Conservation (phyloP, 1,140 invertebrate species). For the Spodoptera litura region DNA sequence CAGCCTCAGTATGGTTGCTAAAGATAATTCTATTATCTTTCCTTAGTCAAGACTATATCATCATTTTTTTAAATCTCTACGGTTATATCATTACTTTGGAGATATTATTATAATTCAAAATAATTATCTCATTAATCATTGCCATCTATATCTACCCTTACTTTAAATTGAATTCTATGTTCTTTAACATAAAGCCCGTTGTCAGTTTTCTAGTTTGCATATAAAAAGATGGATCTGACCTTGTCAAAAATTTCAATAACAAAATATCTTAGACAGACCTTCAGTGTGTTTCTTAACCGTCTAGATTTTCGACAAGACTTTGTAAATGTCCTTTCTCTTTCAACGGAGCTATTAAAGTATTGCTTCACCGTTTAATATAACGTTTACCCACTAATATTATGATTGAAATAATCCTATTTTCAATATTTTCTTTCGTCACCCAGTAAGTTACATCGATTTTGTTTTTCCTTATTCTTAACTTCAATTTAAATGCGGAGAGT, state of each 20-base stretch:
- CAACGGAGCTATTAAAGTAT: conserved; percentile 4
- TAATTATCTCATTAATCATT: not conserved
- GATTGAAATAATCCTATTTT: not conserved
- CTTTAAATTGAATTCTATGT: not conserved
- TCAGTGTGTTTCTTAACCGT: conserved; percentile 15
- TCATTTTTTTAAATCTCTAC: no score
- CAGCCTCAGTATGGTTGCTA: not conserved
- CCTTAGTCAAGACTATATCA: no score
- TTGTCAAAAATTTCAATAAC: conserved; percentile 9
- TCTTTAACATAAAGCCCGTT: not conserved
- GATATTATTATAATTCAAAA: no score
- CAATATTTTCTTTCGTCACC: not conserved
- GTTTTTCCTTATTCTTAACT: no score
- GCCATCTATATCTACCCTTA: not conserved
- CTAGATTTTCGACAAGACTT: conserved; percentile 24
- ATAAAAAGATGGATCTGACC: conserved; percentile 1
- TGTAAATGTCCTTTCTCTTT: conserved; percentile 18
- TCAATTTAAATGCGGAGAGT: no score
- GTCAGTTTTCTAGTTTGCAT: not conserved
- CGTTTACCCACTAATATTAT: not conserved
- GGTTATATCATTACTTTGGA: no score
- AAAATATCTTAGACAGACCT: conserved; percentile 29
- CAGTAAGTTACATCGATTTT: no score
- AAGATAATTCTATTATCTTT: not conserved
- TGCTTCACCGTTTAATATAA: conserved; percentile 3